Evolutionary conservation across 1,140 invertebrate genomes (phyloP), one percentile per base, ranked within the genome.

Genomic region (Leptinotarsa undecemlineata): DNA sequence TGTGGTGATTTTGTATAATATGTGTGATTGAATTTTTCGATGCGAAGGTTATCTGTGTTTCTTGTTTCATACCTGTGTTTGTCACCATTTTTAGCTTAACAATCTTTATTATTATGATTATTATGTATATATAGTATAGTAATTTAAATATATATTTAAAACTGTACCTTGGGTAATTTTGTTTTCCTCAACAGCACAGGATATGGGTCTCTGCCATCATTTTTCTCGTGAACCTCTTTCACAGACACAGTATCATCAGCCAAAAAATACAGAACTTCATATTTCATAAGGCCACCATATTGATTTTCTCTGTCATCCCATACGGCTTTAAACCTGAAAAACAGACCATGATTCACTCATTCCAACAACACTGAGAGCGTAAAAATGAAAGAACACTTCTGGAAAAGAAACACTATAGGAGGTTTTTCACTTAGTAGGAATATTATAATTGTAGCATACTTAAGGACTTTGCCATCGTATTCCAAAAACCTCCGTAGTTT

Each of bases 231-330:
- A 17, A 92, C 86, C 84, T 95, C 93, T 78, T 91, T 89, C 3
- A 97, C 86, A 74, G 93, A 89, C 67, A 96, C 88, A 0, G 91
- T 94, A 81, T 96, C 93, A 83, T 96, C 93, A 63, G 89, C 89
- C 15, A 96, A 85, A 83, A 93, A 95, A 84, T 95, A 96, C 80
- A 91, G 83, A 72, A 95, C 84, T 73, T 89, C 88, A 80, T 90
- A 93, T 71, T 86, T 85, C 62, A 84, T 87, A 69, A 89, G 82
- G 80, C 92, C 90, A 3, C 91, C 91, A 80, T 87, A 89, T 84
- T 90, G 88, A 3, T 85, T 86, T 72, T 91, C 89, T 42, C 90
- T 85, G 71, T 94, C 91, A 82, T 95, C 92, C 93, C 93, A 95
- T 1, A 91, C 87, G 26, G 92, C 91, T 76, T 91, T 90, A 83